A percentile compares a stretch with the other conserved stretches of the same genome.
Evolutionary conservation across 2,797 vertebrate species (phyloP).

Genomic region (Spheniscus humboldti): DNA sequence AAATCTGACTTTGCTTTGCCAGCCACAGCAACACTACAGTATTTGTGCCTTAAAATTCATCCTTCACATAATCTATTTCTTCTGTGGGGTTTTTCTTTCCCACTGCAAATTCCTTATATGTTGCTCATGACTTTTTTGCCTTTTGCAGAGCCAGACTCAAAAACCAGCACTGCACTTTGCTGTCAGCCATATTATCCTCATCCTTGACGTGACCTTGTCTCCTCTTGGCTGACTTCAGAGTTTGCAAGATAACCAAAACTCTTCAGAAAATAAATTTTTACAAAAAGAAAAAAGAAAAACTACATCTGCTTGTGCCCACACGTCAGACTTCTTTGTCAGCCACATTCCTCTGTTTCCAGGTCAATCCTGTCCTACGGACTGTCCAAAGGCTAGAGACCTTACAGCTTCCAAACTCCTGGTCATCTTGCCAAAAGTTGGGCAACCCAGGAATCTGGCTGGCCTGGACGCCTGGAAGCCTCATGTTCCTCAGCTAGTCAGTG

Average conservation of each 20-base stretch:
- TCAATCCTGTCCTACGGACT: neutral
- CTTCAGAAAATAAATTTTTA: neutral
- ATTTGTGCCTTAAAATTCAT: neutral
- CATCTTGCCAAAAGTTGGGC: neutral
- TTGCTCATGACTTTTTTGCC: neutral
- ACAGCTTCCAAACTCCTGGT: neutral
- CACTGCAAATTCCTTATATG: neutral
- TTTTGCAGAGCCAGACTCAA: neutral
- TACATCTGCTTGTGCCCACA: neutral
- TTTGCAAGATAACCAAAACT: neutral
- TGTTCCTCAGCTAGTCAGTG: neutral
- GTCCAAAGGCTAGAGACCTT: neutral
- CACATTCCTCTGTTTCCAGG: neutral
- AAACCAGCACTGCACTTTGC: neutral
- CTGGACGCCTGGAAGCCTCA: neutral
- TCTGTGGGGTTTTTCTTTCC: neutral
- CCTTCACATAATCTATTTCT: neutral
- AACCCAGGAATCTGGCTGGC: neutral
- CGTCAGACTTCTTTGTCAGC: neutral
- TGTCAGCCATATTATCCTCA: neutral
- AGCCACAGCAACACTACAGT: neutral
- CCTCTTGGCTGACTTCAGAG: neutral
- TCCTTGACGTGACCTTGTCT: neutral
- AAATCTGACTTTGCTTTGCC: neutral
- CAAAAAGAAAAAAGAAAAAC: neutral